Evolutionary conservation across 2,113 vertebrate genomes (phyloP), one percentile per base, ranked within the genome.

Genomic region (Oplegnathus fasciatus): DNA sequence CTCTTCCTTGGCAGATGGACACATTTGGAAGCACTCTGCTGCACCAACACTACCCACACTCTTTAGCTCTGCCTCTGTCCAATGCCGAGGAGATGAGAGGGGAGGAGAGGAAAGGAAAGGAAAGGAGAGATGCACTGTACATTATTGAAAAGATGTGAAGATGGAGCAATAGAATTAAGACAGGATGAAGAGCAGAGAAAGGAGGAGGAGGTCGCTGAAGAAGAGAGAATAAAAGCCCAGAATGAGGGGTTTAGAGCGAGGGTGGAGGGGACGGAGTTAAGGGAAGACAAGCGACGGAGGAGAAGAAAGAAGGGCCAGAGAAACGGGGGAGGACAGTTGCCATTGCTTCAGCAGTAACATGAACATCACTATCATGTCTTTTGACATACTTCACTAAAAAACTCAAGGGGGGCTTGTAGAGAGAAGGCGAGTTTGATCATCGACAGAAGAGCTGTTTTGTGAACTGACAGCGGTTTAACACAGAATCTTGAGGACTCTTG

Each of bases 1-100:
- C 20, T 46, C 73, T 20, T 73, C 76, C 64, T 73, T 86, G 88
- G 86, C 91, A 93, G 89, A 92, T 88, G 86, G 89, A 83, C 82
- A 65, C 82, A 54, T 87, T 89, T 80, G 73, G 82, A 88, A 65
- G 62, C 74, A 18, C 82, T 80, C 20, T 48, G 76, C 81, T 42
- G 83, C 85, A 89, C 83, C 78, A 69, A 71, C 90, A 88, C 88
- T 84, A 42, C 87, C 90, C 91, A 92, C 91, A 66, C 80, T 82
- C 48, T 71, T 73, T 22, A 65, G 77, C 83, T 81, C 84, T 80
- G 69, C 70, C 80, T 73, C 72, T 52, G 75, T 60, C 79, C 75
- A 40, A 66, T 34, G 86, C 44, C 42, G 64, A 83, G 57, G 46
- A 73, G 64, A 76, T 71, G 64, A 71, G 32, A 83, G n/a, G 15